Base-by-base conservation (phyloP, 2,888 invertebrate species). In the Epinotia nisella region DNA sequence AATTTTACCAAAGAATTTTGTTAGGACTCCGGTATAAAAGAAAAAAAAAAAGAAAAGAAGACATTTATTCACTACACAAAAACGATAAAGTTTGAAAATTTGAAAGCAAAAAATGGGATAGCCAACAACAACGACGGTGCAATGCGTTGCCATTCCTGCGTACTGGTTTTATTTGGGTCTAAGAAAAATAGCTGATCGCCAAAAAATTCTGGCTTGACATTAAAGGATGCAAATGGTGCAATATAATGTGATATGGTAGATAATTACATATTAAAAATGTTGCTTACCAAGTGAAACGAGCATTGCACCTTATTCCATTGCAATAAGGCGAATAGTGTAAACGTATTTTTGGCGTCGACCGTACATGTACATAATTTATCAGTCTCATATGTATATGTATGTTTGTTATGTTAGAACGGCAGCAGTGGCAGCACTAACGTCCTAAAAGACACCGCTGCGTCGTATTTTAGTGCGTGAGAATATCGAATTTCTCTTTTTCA, bases 401-500 rank as follows among this genome's bases (percentile, higher is more conserved):
- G 41, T 41, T 41, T 21, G 60, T 60, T 39, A 41, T 41, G 41
- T 41, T 41, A 41, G 60, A 61, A 41, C 9, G 21, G 15, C 7
- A 60, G 11, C 17, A 24, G 1, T 39, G 39, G 29, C 60, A 39
- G 19, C 60, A 35, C 35, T 9, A 35, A 35, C 1, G 9, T 9
- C 41, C 17, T 39, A 39, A 59, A 39, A 59, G 59, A 35, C 29
- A 29, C 29, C 29, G 7, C 35, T 35, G 35, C 35, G 45, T 24
- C 41, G 29, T 17, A 68, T 61, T 41, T 53, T 24, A 41, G 9
- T 9, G 24, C 53, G 61, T 35, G 60, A 67, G 55, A 69, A 59
- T n/a, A 70, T 69, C 53, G 13, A 70, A 45, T 61, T 55, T 39
- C 41, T 24, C 41, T n/a, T 41, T 24, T 55, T 55, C 41, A 55